Conservation (phyloP, 2,888 invertebrate genomes). For the Drosophila leonis region DNA sequence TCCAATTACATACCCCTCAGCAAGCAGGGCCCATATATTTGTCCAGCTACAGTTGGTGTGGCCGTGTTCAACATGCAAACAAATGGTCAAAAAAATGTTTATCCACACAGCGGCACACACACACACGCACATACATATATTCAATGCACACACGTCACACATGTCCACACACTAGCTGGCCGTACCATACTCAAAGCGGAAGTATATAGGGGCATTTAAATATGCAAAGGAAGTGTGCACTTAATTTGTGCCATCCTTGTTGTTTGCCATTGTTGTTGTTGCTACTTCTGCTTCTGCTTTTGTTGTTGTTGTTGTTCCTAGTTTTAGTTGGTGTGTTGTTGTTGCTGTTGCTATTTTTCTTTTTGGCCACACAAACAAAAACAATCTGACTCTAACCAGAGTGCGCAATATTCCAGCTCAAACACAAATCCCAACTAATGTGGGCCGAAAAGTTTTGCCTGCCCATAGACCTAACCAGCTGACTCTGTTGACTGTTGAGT, state of each 20-base stretch:
- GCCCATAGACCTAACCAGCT: slow-evolving; percentile 58
- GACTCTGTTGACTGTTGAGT: slow-evolving; percentile 77
- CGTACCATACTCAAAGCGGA: slow-evolving; percentile 67
- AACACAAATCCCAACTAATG: slow-evolving; percentile 79
- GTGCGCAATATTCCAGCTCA: slow-evolving; percentile 72
- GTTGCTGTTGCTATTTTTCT: slow-evolving; percentile 27
- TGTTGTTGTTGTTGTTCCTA: slow-evolving; percentile 38
- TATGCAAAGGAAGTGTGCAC: slow-evolving; percentile 81
- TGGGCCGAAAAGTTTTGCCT: slow-evolving; percentile 76
- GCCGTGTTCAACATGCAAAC: slow-evolving; percentile 76
- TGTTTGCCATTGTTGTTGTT: slow-evolving; percentile 66
- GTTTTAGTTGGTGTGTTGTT: slow-evolving; percentile 47
- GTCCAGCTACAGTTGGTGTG: slow-evolving; percentile 50
- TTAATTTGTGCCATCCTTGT: slow-evolving; percentile 80
- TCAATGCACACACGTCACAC: slow-evolving; percentile 41
- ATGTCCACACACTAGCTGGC: slow-evolving; percentile 37
- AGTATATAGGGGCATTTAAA: slow-evolving; percentile 81
- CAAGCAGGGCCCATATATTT: slow-evolving; percentile 12
- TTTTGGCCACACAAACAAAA: slow-evolving; percentile 56
- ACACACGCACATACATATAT: slow-evolving; percentile 14
- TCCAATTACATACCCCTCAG: slow-evolving; percentile 22
- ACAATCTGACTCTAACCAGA: slow-evolving; percentile 65
- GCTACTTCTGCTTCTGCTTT: slow-evolving; percentile 7
- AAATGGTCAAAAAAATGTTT: slow-evolving; percentile 75
- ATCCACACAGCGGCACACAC: slow-evolving; percentile 31